A percentile compares a stretch with the other conserved stretches of the same genome.
Evolutionary conservation across 2,113 vertebrate genomes (phyloP).

Genomic region (Thamnophis sirtalis): DNA sequence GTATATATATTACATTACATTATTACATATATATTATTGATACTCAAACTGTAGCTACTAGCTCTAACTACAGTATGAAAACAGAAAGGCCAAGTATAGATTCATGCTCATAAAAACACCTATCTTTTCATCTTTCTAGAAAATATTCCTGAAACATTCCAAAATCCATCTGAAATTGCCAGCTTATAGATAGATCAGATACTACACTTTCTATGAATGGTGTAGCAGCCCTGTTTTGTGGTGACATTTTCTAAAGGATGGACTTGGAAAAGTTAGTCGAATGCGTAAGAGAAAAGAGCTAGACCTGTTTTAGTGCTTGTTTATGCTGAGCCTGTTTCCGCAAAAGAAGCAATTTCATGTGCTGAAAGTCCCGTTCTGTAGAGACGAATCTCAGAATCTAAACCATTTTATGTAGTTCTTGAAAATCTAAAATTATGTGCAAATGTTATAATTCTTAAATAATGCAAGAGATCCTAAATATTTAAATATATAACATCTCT

Average conservation of each 20-base stretch:
- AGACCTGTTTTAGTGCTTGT: background rate
- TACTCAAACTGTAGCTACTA: no score
- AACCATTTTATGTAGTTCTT: background rate
- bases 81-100: background rate
- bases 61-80: no score
- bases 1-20: no score
- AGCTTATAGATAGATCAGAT: background rate
- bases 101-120: background rate
- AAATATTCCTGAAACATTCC: background rate
- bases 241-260: background rate
- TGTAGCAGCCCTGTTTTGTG: background rate
- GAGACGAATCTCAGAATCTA: background rate
- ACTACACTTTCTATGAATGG: background rate
- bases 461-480: conserved; percentile 13
- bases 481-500: background rate
- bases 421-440: background rate
- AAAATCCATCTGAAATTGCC: background rate
- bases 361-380: background rate
- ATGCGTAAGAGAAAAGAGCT: background rate
- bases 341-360: background rate
- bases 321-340: background rate
- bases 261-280: background rate
- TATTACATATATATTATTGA: background rate
- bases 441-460: conserved; percentile 2
- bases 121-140: background rate